Evolutionary conservation across 2,888 invertebrate genomes (phyloP), one percentile per base, ranked within the genome.

Genomic region (Dorcus parallelipipedus): DNA sequence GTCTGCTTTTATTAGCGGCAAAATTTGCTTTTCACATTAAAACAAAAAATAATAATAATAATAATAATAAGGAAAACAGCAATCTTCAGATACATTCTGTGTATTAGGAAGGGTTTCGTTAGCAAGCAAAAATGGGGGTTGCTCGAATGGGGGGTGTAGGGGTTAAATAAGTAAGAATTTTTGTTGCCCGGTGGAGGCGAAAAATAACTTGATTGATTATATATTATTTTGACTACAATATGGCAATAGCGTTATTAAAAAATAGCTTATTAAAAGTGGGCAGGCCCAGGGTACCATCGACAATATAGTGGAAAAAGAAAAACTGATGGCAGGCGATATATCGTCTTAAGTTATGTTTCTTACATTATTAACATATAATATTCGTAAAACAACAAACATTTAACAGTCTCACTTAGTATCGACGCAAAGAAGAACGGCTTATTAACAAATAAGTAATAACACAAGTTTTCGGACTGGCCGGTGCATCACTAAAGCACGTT

Each of bases 321-420:
- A 9, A 17, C 45, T 20, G n/a, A 41, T 45, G 17, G 33, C 20
- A 62, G 60, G 62, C 60, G 62, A 62, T 56, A 64, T 64, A 54
- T 62, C 6, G 45, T 45, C 20, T 17, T 45, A 45, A 45, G 17
- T 23, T 17, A 45, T 45, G 9, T 38, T 38, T 14, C 58, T 62
- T 60, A 60, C 56, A 60, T 58, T 56, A 64, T 62, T 62, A 64
- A 64, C 62, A 41, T 41, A 45, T 23, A 45, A 45, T 45, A 45
- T 45, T 65, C 61, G 60, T 62, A 62, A 61, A 65, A 65, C 65
- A 67, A 67, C 64, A 58, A 45, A 58, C 55, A 56, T 41, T 55
- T 48, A 67, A 65, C 67, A 67, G 64, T 66, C 64, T 65, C 63
- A 63, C 58, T 57, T 65, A 65, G 58, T 61, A 66, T 60, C 54